Evolutionary conservation across 2,797 vertebrate species (phyloP), one percentile per base, ranked within the genome.

Genomic region (Acestrorhynchus altus): DNA sequence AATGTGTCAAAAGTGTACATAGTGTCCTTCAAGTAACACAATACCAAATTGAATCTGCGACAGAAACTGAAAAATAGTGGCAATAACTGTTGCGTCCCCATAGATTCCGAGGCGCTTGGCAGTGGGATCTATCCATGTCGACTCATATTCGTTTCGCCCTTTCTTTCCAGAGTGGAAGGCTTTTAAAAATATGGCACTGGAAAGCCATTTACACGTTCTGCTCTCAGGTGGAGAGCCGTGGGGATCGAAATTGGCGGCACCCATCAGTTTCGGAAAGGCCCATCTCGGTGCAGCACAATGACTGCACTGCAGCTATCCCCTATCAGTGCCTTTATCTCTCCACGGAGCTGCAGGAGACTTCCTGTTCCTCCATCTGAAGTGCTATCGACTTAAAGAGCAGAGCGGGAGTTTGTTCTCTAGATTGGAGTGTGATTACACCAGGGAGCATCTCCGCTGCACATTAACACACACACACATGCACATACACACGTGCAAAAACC

Each of bases 301-400:
- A 68, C 71, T 77, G 59, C 72, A 65, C 74, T 49, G 74, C 49
- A 20, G 56, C 52, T 46, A 40, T 68, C 81, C 75, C 61, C 73
- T 68, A 79, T 79, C 81, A 22, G 69, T 28, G 70, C 74, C 68
- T 76, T 71, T 77, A 77, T 83, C 78, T 80, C 75, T 66, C 59
- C 57, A 42, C 6, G 16, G 78, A 64, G 59, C 60, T 75, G 73
- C 74, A 20, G 71, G 78, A 80, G 78, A 83, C 75, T 80, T 77
- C 78, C 78, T 78, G 82, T 78, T 81, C 79, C 71, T 39, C 52
- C 59, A 57, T 67, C 75, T 78, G 72, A 81, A 81, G 76, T 75
- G 74, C 76, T 77, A 78, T 76, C 76, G 72, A 83, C 72, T 83
- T 83, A 81, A 59, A 59, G 26, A 59, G 56, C 73, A 12, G 22